Evolutionary conservation across 2,113 vertebrate species (phyloP).

Genomic region (Ageneiosus marmoratus): DNA sequence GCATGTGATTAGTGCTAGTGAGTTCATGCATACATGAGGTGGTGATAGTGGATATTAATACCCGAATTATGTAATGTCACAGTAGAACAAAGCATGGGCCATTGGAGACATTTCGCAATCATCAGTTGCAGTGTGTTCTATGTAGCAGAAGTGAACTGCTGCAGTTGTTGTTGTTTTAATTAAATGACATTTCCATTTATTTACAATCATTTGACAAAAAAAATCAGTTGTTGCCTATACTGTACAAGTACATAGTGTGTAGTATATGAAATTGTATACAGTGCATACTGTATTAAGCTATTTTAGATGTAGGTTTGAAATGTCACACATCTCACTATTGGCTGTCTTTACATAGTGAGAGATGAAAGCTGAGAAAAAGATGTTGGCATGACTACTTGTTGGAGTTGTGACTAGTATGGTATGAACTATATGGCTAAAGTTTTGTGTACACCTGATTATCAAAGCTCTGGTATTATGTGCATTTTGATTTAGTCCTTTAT

Average conservation of each 20-base stretch:
- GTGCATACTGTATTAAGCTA: not conserved
- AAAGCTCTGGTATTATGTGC: not conserved
- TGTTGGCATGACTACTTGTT: conserved; percentile 55
- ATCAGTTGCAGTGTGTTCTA: not conserved
- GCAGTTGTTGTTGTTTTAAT: not conserved
- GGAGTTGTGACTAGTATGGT: too few relatives aligned
- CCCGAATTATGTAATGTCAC: not conserved
- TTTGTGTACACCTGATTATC: not conserved
- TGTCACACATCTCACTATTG: conserved; percentile 23
- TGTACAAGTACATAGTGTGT: not conserved
- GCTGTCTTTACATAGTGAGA: conserved; percentile 23
- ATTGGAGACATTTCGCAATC: conserved; percentile 2
- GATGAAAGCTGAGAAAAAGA: conserved; percentile 32
- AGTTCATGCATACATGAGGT: conserved; percentile 5
- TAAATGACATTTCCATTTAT: not conserved
- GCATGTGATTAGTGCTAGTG: not conserved
- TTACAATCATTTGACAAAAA: not conserved
- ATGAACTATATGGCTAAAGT: not conserved
- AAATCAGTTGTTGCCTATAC: not conserved
- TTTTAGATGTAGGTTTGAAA: not conserved
- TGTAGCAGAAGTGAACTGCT: not conserved
- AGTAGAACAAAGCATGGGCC: not conserved
- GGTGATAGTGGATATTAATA: not conserved
- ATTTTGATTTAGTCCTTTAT: not conserved
- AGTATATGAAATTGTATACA: not conserved